Evolutionary conservation across 2,888 invertebrate species (phyloP), one percentile per base, ranked within the genome.

Genomic region (Sinopyrophorus schimmeli): DNA sequence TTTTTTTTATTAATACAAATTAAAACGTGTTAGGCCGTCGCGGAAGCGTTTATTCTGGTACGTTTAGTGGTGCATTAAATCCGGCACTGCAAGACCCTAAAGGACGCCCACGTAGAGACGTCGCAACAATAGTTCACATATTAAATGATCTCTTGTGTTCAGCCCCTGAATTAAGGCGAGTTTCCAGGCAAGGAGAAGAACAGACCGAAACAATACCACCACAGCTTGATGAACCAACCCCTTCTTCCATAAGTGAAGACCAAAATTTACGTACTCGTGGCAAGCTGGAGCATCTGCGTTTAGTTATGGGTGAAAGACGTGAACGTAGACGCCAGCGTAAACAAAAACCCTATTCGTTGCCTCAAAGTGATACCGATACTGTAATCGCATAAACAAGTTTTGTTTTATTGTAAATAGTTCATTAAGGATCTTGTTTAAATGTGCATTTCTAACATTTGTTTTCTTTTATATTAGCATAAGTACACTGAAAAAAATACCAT

Each of bases 91-190:
- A 95, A 75, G 95, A 95, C 74, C 85, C 85, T 69, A 87, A 87
- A 67, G 95, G 95, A 6, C 82, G 92, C 61, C 95, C 95, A 35
- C 90, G 93, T 69, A 83, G 94, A 54, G 93, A 94, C 74, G 93
- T 95, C 65, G 92, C 91, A 47, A 96, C 95, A 30, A 94, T 96
- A 57, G 92, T 95, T 60, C 95, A 96, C 74, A 95, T 96, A 73
- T 77, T 96, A 60, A 95, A 95, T 74, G 96, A 95, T 76, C 80
- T 95, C 64, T 77, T 95, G 54, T 92, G 93, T 72, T 93, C 94
- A 16, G 86, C 91, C 39, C 89, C 85, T 3, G 71, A 71, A 59
- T 55, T 71, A 43, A 63, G 70, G 38, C 66, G 71, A 20, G 69
- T 71, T 7, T 61, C 63, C 47, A 60, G 66, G 28, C 64, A 60